Evolutionary conservation across 2,888 invertebrate species (phyloP), one percentile per base, ranked within the genome.

Genomic region (Epistrophella euchroma): DNA sequence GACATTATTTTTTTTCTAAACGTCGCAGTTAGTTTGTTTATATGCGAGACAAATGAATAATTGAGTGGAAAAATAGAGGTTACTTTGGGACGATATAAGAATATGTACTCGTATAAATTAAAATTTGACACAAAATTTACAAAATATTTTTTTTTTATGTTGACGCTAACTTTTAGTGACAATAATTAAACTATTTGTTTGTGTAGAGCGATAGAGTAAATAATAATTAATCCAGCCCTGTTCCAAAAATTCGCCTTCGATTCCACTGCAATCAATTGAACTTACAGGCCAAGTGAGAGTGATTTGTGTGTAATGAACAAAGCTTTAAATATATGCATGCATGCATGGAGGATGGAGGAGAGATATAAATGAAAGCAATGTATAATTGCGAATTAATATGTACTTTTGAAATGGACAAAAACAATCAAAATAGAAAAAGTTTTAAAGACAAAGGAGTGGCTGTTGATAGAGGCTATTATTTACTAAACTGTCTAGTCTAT

Each of bases 221-320:
- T 25, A 25, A 2, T 25, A 2, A 2, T 9, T 19, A 58, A 35
- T 58, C 56, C 35, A 2, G 2, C 56, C 56, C 13, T 58, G 35
- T 17, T 0, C n/a, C n/a, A 35, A 56, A 47, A 25, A n/a, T 15
- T 11, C 4, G 10, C 32, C 40, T 66, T 72, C 15, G 60, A 35
- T 22, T 76, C 50, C 11, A 60, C 40, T 64, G 25, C 74, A 64
- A 52, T 66, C 78, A 78, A 78, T 83, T 78, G 78, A 74, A 74
- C 58, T 64, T 72, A 66, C 10, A 64, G 71, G 66, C 72, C 60
- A 76, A 62, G 75, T 80, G 80, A 84, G 75, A 80, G 64, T 76
- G 75, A 76, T 75, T 79, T 76, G 55, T 74, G 71, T 70, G 50
- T 37, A 47, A 37, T 15, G 28, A 73, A 73, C 40, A 35, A 50